Conservation (phyloP, 2,113 vertebrate genomes). For the Bos javanicus region DNA sequence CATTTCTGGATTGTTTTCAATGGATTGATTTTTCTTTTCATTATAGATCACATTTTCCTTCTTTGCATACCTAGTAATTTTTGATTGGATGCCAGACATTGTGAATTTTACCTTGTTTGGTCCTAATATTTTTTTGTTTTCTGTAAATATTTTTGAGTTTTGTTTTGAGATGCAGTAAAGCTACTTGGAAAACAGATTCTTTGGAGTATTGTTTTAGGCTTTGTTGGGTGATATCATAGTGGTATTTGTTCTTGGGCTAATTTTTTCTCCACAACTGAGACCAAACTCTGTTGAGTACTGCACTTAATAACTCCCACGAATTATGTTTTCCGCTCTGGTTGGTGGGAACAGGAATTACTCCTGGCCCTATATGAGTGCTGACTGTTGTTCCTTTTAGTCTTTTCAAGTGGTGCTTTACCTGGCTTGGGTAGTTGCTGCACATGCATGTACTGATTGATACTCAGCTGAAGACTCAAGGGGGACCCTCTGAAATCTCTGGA, state of each 20-base stretch:
- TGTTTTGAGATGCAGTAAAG: not conserved
- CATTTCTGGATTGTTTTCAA: not conserved
- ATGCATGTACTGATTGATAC: not conserved
- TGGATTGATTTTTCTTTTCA: not conserved
- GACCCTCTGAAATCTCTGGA: not conserved
- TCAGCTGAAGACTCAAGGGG: not conserved
- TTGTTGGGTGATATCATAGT: not conserved
- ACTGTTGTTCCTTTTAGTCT: not conserved
- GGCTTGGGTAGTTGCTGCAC: too few species aligned
- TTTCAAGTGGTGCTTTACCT: not conserved
- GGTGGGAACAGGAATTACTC: not conserved
- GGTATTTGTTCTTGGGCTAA: not conserved
- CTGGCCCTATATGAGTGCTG: not conserved
- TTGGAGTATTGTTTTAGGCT: not conserved
- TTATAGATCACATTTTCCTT: not conserved
- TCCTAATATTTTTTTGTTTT: not conserved
- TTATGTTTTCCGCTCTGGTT: not conserved
- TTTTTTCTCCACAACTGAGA: not conserved
- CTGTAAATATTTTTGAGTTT: slow-evolving; percentile 17
- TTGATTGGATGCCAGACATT: not conserved
- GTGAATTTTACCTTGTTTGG: not conserved
- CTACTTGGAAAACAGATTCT: not conserved
- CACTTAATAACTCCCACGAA: not conserved
- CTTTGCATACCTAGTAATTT: not conserved
- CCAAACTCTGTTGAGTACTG: not conserved